phyloP scores from a whole-genome alignment of 2,797 vertebrate species.

The Rhynchonycteris naso region DNA sequence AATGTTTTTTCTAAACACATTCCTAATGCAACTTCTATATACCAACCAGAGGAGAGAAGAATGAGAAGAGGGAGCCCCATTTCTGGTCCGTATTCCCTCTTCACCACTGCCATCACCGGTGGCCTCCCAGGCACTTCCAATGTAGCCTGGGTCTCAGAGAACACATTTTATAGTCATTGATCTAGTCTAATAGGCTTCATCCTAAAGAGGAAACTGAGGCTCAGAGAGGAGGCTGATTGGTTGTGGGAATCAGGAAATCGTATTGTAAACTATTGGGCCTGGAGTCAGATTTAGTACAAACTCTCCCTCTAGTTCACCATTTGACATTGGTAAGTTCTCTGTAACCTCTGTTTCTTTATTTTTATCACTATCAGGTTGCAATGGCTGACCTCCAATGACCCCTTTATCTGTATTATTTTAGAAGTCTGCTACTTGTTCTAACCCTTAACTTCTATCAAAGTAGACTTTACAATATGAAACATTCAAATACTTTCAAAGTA shows the following conservation, averaged over 20 bases:
- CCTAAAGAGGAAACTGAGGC: background rate
- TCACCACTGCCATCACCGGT: fast-evolving
- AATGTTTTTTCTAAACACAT: background rate
- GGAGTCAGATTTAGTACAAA: background rate
- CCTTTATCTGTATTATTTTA: slow-evolving; percentile 30
- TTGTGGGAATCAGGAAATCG: background rate
- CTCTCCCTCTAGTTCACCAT: background rate
- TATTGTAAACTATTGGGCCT: background rate
- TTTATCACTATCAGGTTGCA: background rate
- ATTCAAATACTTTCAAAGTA: background rate
- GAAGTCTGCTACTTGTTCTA: slow-evolving; percentile 24
- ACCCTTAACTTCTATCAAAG: background rate
- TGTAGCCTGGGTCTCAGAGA: background rate
- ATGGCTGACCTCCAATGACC: background rate
- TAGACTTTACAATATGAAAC: background rate
- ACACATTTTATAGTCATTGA: background rate
- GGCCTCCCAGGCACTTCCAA: background rate
- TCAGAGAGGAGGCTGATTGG: background rate
- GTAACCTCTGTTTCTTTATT: background rate
- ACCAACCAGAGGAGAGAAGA: background rate
- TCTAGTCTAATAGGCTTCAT: background rate
- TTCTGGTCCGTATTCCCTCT: background rate
- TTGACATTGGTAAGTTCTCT: background rate
- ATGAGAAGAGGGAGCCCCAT: background rate
- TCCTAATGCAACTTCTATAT: background rate